Evolutionary conservation across 2,888 invertebrate species (phyloP), one percentile per base, ranked within the genome.

Genomic region (Strigamia crassipes): DNA sequence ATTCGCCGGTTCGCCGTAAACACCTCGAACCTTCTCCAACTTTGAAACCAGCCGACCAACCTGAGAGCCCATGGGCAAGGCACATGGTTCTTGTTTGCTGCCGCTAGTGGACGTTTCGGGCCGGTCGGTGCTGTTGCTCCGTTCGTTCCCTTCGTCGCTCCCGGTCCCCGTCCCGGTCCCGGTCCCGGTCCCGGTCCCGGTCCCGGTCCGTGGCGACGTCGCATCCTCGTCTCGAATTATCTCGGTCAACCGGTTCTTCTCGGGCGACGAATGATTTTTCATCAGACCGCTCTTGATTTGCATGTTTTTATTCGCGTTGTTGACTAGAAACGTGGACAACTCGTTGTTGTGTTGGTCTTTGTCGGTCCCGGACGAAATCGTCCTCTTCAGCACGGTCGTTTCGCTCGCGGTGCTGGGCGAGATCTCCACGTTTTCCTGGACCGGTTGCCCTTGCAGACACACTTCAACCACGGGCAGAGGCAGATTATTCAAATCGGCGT

Each of bases 41-140:
- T 73, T 73, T 0, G 73, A 73, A 3, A 73, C 31, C 15, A 73
- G 73, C 31, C 73, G 73, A 73, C 73, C 73, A 73, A 73, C 73
- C 73, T 73, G 73, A 73, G 73, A 73, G 27, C 73, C 73, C 73
- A 73, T 73, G 13, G 73, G 73, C 31, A 73, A 56, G 56, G 56
- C 73, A 73, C 73, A 23, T n/a, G 27, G 73, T 12, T 73, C 73
- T 73, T 73, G 73, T 73, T 73, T 73, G 31, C 73, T 73, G 73
- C 73, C 73, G 27, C 80, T 80, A 23, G 23, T 80, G 56, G 80
- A 80, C 41, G 80, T 51, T 80, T 80, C 80, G 41, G 80, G 80
- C 41, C 46, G 80, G 46, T 80, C 80, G 18, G 42, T 41, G 46
- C 80, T 80, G 80, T 41, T 80, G 80, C 46, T 80, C 8, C 41